Evolutionary conservation across 2,797 vertebrate species (phyloP), one percentile per base, ranked within the genome.

Genomic region (Tenualosa thibaudeaui): DNA sequence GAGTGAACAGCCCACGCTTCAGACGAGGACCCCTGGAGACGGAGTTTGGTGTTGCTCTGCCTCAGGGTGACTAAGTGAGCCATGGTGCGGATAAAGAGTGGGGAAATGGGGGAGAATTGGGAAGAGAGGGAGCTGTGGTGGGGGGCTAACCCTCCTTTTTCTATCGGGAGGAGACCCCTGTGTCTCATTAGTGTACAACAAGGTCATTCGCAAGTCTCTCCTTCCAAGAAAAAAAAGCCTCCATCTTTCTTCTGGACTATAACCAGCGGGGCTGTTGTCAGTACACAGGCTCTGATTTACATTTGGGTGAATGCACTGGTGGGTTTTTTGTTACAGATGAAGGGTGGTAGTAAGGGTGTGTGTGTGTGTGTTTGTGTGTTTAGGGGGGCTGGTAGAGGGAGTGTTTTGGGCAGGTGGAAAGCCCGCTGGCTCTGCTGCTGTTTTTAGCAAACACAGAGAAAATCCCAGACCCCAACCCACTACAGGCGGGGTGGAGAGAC

Each of bases 341-440:
- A 12, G 26, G 65, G 22, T 54, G 26, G 3, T 56, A 19, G 17
- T 43, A 12, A 6, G 0, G 0, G 31, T 78, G 60, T 40, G 75
- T 62, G 49, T 10, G n/a, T 83, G 58, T 56, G 68, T 58, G 46
- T 10, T 46, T 0, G 71, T 1, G n/a, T 6, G 58, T 31, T 31
- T 31, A 12, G 22, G 22, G 58, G 58, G 58, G 58, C 51, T 53
- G n/a, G 7, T 13, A 24, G 58, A 62, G 58, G 58, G 58, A 62
- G 58, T 62, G 58, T 71, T 26, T 40, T 31, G 65, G 26, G 31
- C 68, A 75, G 68, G 49, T 84, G 71, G 53, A 58, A 84, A 84
- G 85, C 71, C 83, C 60, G 51, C 58, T 83, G 82, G 85, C 83
- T 85, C 10, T 60, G 81, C 82, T 86, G 78, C 85, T 84, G 58